Base-by-base conservation (phyloP, 2,888 invertebrate species). In the Brachypalpus laphriformis region DNA sequence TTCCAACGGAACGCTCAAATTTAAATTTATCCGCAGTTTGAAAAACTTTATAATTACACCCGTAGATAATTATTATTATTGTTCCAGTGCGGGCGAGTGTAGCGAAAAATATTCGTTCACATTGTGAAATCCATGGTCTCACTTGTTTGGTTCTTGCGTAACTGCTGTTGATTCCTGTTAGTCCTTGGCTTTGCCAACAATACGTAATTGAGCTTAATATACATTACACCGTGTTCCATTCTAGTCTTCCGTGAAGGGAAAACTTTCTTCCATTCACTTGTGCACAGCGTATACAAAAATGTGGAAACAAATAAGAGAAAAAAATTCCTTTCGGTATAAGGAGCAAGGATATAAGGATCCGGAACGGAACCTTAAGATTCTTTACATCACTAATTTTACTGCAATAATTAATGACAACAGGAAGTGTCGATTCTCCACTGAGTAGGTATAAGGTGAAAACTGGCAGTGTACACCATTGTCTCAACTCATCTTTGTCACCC, bases 11-110 rank as follows among this genome's bases (percentile, higher is more conserved):
- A 54, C 9, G 54, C n/a, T 57, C 63, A 71, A 56, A 78, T 78
- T 78, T 47, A 78, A 57, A 78, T 78, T 78, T 78, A 78, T 78
- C 61, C 63, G 18, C 40, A 42, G 42, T 63, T 54, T 71, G 57
- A 65, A 63, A 76, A 78, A 78, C 56, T 78, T 78, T 78, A 71
- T 78, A 78, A 78, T 71, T 78, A 78, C 71, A 37, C 71, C 65
- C 56, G 71, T 57, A 78, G 78, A 71, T 78, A 71, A 78, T 78
- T 78, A 70, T 63, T 78, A 65, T 65, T 65, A 47, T 71, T 71
- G 76, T 76, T 42, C 37, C 25, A 28, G 56, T 28, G 14, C 56
- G 63, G 47, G 54, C 8, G 51, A 45, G 45, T 28, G 37, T 28
- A 37, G 20, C 66, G n/a, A 9, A 45, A 37, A 25, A 31, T 40